Percentiles rank a stretch among this genome's conserved stretches.
phyloP scores from a whole-genome alignment of 1,140 invertebrate genomes.

The Calliphora vicina region DNA sequence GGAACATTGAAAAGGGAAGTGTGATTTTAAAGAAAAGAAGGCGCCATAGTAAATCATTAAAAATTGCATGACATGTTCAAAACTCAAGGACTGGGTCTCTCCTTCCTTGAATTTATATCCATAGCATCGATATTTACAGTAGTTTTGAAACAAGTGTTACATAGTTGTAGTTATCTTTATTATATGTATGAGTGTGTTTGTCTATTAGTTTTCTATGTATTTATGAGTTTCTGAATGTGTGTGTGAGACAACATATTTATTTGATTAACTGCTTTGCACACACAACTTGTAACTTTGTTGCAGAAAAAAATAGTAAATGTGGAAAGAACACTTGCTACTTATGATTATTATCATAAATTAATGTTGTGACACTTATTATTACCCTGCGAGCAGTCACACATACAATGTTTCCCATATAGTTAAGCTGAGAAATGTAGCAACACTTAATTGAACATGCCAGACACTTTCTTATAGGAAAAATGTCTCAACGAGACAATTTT shows the following conservation, averaged over 20 bases:
- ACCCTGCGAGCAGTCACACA: background rate
- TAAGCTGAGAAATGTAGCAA: background rate
- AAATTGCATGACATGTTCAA: background rate
- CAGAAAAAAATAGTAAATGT: background rate
- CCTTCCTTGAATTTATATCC: background rate
- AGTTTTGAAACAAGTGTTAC: constrained; percentile 21
- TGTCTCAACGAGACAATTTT: too few species aligned
- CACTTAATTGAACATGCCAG: background rate
- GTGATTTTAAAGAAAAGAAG: constrained; percentile 2
- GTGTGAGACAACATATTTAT: constrained; percentile 55
- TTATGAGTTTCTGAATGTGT: background rate
- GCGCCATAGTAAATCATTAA: constrained; percentile 24
- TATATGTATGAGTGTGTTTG: background rate
- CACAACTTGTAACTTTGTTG: constrained; percentile 26
- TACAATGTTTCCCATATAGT: background rate
- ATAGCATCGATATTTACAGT: background rate
- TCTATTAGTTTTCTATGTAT: background rate
- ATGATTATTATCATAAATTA: constrained; percentile 33
- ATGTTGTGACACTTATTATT: constrained; percentile 31
- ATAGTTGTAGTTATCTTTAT: constrained; percentile 11
- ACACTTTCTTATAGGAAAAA: too few species aligned
- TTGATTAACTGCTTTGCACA: constrained; percentile 57
- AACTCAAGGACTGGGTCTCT: background rate
- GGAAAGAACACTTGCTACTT: constrained; percentile 22
- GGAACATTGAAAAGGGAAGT: background rate